Conservation (phyloP, 2,797 vertebrate genomes). For the Florisuga fusca region DNA sequence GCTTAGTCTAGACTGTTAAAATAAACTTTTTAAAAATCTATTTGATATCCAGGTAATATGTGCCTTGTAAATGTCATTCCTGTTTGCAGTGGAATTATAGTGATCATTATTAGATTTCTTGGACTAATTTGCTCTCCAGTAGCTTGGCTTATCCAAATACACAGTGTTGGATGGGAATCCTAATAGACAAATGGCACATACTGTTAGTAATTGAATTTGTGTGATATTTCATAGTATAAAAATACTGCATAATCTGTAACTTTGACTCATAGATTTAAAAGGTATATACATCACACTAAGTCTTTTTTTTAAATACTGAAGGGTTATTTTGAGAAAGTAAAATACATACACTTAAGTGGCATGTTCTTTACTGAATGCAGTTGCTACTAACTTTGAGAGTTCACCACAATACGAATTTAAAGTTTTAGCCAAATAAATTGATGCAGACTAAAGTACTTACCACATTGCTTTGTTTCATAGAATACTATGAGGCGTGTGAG, state of each 20-base stretch:
- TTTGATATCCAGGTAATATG: slow-evolving; percentile 14
- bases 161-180: background rate
- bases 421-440: background rate
- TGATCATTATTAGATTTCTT: background rate
- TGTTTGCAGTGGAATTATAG: slow-evolving; percentile 35
- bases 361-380: background rate
- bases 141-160: background rate
- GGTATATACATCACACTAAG: background rate
- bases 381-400: background rate
- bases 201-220: background rate
- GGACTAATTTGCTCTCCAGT: background rate
- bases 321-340: background rate
- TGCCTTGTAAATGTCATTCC: slow-evolving; percentile 10
- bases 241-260: background rate
- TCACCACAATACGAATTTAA: background rate
- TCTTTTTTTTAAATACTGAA: background rate
- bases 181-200: background rate
- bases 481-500: background rate
- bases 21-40: background rate
- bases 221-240: background rate
- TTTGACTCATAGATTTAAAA: background rate
- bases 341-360: background rate
- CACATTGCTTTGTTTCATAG: background rate
- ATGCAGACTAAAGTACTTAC: background rate
- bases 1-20: slow-evolving; percentile 24